Conservation (phyloP, 2,113 vertebrate species). For the Thamnophis sirtalis region DNA sequence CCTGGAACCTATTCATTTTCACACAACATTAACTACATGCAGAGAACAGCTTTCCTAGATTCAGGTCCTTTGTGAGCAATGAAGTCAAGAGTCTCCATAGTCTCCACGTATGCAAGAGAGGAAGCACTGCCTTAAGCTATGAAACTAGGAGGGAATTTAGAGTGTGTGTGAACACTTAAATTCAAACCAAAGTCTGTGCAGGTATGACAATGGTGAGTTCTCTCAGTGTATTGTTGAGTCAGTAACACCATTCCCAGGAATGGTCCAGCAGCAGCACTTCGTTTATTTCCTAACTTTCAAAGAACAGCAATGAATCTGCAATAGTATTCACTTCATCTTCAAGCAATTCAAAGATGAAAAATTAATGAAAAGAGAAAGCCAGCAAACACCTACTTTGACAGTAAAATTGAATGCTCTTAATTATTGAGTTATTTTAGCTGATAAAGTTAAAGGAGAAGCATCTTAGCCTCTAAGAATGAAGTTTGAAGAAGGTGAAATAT, state of each 20-base stretch:
- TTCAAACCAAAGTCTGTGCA: conserved; percentile 59
- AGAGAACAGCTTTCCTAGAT: conserved; percentile 74
- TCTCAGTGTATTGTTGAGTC: conserved; percentile 59
- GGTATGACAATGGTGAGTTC: conserved; percentile 65
- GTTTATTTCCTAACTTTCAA: conserved; percentile 61
- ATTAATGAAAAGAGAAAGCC: conserved; percentile 39
- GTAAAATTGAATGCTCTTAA: conserved; percentile 35
- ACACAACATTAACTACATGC: conserved; percentile 72
- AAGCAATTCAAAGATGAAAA: conserved; percentile 43
- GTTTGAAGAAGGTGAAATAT: conserved; percentile 22
- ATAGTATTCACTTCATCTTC: conserved; percentile 58
- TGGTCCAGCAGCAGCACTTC: conserved; percentile 60
- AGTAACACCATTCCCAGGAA: conserved; percentile 29
- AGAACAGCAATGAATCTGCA: conserved; percentile 61
- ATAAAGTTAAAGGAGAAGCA: conserved; percentile 15
- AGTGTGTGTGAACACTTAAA: conserved; percentile 51
- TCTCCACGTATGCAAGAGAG: conserved; percentile 60
- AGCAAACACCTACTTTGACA: conserved; percentile 14
- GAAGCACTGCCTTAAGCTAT: conserved; percentile 61
- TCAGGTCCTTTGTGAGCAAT: conserved; percentile 70
- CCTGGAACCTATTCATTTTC: conserved; percentile 71
- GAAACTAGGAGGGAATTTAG: conserved; percentile 66
- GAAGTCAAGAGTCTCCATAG: conserved; percentile 62
- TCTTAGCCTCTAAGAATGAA: conserved; percentile 16
- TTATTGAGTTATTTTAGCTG: not conserved